Percentiles rank a stretch among this genome's conserved stretches.
Conservation (phyloP, 2,113 vertebrate species). For the Oryzias woworae region DNA sequence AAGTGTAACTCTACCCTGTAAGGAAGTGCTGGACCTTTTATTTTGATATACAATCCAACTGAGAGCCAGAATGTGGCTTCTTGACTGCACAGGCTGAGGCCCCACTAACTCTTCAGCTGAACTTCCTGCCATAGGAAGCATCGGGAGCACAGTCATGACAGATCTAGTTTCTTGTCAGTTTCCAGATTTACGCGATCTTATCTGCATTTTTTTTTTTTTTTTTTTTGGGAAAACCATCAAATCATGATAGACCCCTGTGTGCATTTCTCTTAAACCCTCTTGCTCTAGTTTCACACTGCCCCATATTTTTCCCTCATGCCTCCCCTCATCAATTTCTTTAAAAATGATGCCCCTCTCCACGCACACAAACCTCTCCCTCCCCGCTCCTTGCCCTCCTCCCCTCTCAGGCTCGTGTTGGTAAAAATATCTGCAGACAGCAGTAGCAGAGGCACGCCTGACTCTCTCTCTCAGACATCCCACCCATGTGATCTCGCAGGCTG, state of each 20-base stretch:
- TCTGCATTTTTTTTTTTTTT: too few species aligned
- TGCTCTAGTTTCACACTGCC: conserved; percentile 21
- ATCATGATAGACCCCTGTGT: not conserved
- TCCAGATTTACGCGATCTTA: too few species aligned
- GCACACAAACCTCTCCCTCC: conserved; percentile 23
- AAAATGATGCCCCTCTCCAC: conserved; percentile 21
- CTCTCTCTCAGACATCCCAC: conserved; percentile 85
- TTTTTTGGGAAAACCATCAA: too few species aligned
- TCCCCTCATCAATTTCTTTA: conserved; percentile 32
- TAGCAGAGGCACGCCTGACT: conserved; percentile 85
- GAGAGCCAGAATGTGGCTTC: conserved; percentile 43
- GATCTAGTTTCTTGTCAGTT: conserved; percentile 29
- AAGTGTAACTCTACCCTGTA: conserved; percentile 23
- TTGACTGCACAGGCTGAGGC: conserved; percentile 36
- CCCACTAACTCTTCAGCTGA: conserved; percentile 34
- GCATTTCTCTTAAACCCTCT: conserved; percentile 20
- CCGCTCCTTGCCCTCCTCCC: conserved; percentile 16
- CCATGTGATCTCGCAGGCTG: conserved; percentile 94
- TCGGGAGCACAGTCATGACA: conserved; percentile 35
- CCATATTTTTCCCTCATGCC: conserved; percentile 23
- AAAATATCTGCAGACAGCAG: conserved; percentile 92
- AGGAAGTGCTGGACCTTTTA: conserved; percentile 45
- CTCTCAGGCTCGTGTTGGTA: conserved; percentile 85
- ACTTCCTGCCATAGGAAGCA: conserved; percentile 57
- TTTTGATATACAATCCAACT: conserved; percentile 45